Evolutionary conservation across 2,888 invertebrate genomes (phyloP), one percentile per base, ranked within the genome.

Genomic region (Cantharis rustica): DNA sequence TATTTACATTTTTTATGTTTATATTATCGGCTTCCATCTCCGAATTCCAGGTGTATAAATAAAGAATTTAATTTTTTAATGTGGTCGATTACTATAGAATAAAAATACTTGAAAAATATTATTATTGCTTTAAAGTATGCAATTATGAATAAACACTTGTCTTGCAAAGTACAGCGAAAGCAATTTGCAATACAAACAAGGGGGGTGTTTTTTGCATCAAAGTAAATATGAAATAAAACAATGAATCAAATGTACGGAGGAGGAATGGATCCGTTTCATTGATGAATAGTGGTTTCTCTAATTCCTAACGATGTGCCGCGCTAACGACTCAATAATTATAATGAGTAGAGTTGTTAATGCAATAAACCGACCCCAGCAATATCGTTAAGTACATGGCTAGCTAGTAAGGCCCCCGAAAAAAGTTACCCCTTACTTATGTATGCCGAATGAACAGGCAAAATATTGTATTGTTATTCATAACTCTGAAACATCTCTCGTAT

Each of bases 281-380:
- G 81, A 80, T 81, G 80, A 81, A 80, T 81, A 78, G 81, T 78
- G 79, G 80, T 81, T 80, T 76, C 81, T 76, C 80, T 81, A 80
- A 81, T 80, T 80, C 69, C 78, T 78, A 78, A 76, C 80, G 78
- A 83, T 81, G 81, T 83, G 80, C 80, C 79, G 80, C 79, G 78
- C 84, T 87, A 87, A 87, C 87, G 86, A 86, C 85, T 84, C 83
- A 83, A 85, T 88, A 88, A 88, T 88, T 87, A 87, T 88, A 87
- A 88, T 85, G 87, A 88, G 88, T 88, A 82, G 86, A 87, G 86
- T 87, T 87, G 87, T 85, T 88, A 88, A 88, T 87, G 86, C 83
- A 88, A 88, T 88, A 87, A 87, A 86, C 81, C 81, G 79, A 80
- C 81, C 81, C 81, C 80, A 79, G 79, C 80, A 81, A 80, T 81